Evolutionary conservation across 2,888 invertebrate genomes (phyloP).

Genomic region (Drosophila peninsularis): DNA sequence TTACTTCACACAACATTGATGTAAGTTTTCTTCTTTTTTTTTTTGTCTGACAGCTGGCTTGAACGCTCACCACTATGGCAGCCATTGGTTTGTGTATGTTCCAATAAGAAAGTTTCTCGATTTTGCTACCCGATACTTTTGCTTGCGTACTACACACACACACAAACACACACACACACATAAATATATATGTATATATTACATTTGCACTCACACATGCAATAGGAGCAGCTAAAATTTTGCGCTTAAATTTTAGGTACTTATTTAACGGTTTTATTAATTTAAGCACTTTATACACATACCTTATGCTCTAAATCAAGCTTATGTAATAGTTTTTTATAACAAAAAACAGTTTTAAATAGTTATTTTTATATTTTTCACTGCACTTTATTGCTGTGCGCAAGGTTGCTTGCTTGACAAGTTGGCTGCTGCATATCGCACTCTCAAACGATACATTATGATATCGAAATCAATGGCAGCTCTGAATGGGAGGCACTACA

Average conservation of each 20-base stretch:
- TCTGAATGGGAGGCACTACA: constrained; percentile 20
- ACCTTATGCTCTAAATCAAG: constrained; percentile 60
- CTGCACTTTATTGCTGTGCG: constrained; percentile 64
- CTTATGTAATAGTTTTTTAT: constrained; percentile 55
- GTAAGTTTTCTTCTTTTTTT: constrained; percentile 11
- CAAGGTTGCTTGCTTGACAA: constrained; percentile 63
- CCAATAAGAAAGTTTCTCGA: constrained; percentile 76
- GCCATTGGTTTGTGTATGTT: constrained; percentile 40
- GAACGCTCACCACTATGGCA: constrained; percentile 20
- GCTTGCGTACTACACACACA: constrained; percentile 59
- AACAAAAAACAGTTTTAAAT: constrained; percentile 52
- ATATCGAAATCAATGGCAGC: constrained; percentile 33
- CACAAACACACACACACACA: constrained; percentile 26
- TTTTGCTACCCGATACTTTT: constrained; percentile 74
- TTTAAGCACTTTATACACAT: constrained; percentile 31
- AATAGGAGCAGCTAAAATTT: constrained; percentile 49
- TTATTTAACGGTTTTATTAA: constrained; percentile 16
- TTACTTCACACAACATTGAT: constrained; percentile 22
- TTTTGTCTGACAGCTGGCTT: constrained; percentile 40
- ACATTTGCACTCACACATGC: constrained; percentile 31
- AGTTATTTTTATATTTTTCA: constrained; percentile 70
- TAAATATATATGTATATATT: not conserved
- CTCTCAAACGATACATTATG: constrained; percentile 17
- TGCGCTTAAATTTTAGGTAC: constrained; percentile 48
- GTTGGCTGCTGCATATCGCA: constrained; percentile 56